phyloP scores from a whole-genome alignment of 2,113 vertebrate species.

The Aphyosemion australe region DNA sequence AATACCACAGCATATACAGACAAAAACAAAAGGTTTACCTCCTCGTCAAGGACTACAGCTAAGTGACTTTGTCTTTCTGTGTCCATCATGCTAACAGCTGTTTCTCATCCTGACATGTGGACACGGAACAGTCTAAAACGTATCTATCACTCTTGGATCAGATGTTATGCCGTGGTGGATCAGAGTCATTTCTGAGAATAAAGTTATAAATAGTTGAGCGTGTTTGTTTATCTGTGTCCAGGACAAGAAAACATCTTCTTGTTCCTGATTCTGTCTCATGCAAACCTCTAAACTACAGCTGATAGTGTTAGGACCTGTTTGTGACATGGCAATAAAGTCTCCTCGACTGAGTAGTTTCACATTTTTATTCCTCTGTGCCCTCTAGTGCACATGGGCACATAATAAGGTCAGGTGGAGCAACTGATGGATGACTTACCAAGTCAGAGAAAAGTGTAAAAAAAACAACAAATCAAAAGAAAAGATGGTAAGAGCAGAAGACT shows the following conservation, averaged over 20 bases:
- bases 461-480: too few species aligned
- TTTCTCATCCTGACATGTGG: not conserved
- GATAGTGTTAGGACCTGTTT: too few species aligned
- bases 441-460: too few species aligned
- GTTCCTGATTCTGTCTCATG: not conserved
- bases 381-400: too few species aligned
- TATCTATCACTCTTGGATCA: slow-evolving; percentile 32
- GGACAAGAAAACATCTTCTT: slow-evolving; percentile 4
- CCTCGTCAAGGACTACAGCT: slow-evolving; percentile 27
- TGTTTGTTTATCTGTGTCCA: not conserved
- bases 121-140: slow-evolving; percentile 14
- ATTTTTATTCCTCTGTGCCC: too few species aligned
- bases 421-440: too few species aligned
- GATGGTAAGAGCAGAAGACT: too few species aligned
- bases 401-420: too few species aligned
- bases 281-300: too few species aligned
- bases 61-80: not conserved
- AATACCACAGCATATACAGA: not conserved
- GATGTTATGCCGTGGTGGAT: slow-evolving; percentile 40
- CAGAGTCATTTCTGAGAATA: slow-evolving; percentile 5
- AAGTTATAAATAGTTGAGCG: slow-evolving; percentile 52
- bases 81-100: not conserved
- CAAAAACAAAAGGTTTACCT: slow-evolving; percentile 37
- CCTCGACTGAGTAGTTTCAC: too few species aligned
- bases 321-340: too few species aligned